Evolutionary conservation across 2,113 vertebrate species (phyloP).

Genomic region (Sus scrofa): DNA sequence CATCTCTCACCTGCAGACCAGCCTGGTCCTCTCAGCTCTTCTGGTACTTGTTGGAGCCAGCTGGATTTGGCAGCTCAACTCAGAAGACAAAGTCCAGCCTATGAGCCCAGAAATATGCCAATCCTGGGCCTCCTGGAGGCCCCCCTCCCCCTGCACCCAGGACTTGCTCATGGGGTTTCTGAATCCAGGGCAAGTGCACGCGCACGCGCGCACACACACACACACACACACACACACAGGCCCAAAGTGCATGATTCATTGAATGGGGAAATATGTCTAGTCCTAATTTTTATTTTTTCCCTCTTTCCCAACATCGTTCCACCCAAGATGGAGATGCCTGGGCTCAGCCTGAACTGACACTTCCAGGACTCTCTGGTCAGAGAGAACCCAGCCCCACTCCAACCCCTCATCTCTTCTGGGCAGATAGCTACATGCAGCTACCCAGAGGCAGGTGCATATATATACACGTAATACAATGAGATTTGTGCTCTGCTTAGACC

Average conservation of each 20-base stretch:
- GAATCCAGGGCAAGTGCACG: neutral
- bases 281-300: neutral
- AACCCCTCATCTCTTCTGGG: neutral
- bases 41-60: neutral
- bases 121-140: neutral
- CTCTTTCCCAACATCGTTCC: neutral
- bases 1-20: neutral
- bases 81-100: neutral
- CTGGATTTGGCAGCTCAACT: neutral
- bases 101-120: neutral
- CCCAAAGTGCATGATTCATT: neutral
- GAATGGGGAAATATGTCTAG: neutral
- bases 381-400: neutral
- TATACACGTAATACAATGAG: neutral
- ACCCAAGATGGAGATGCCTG: neutral
- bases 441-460: neutral
- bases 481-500: neutral
- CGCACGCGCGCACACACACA: no score
- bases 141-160: neutral
- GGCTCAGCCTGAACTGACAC: neutral
- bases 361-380: neutral
- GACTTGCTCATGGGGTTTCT: neutral
- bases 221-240: neutral
- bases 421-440: rapidly evolving
- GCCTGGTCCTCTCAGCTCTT: neutral